Evolutionary conservation across 2,888 invertebrate genomes (phyloP).

Genomic region (Itoplectis maculator): DNA sequence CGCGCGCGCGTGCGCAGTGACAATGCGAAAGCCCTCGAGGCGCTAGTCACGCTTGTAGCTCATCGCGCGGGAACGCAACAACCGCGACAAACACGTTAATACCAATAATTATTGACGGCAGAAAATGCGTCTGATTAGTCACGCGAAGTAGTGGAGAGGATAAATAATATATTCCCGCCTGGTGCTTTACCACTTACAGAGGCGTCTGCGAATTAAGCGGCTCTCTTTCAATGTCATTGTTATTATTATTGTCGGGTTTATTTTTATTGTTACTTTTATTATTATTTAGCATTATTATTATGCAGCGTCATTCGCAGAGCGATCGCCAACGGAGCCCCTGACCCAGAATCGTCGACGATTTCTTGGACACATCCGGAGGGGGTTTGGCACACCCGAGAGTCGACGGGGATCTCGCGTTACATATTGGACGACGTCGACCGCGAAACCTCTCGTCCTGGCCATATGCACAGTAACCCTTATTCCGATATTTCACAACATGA

Average conservation of each 20-base stretch:
- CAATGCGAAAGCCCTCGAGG: conserved; percentile 58
- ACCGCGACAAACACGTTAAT: conserved; percentile 63
- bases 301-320: conserved; percentile 22
- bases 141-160: conserved; percentile 44
- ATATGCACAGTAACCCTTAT: conserved; percentile 34
- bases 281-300: conserved; percentile 38
- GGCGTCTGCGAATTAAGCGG: conserved; percentile 32
- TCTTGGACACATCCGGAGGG: conserved; percentile 37
- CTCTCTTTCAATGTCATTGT: conserved; percentile 25
- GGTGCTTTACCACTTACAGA: neutral
- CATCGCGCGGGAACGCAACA: conserved; percentile 48
- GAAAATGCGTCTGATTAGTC: conserved; percentile 61
- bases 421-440: conserved; percentile 53
- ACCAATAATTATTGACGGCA: conserved; percentile 62
- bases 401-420: conserved; percentile 46
- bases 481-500: conserved; percentile 32
- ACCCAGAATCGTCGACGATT: conserved; percentile 56
- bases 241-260: too few relatives aligned
- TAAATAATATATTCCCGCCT: conserved; percentile 54
- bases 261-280: conserved; percentile 25
- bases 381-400: conserved; percentile 43
- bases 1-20: conserved; percentile 29
- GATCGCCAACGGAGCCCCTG: conserved; percentile 46
- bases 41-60: conserved; percentile 58
- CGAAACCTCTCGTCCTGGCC: conserved; percentile 49